Percentiles rank a stretch among this genome's conserved stretches.
Conservation (phyloP, 2,888 invertebrate species). For the Dasysyrphus tricinctus region DNA sequence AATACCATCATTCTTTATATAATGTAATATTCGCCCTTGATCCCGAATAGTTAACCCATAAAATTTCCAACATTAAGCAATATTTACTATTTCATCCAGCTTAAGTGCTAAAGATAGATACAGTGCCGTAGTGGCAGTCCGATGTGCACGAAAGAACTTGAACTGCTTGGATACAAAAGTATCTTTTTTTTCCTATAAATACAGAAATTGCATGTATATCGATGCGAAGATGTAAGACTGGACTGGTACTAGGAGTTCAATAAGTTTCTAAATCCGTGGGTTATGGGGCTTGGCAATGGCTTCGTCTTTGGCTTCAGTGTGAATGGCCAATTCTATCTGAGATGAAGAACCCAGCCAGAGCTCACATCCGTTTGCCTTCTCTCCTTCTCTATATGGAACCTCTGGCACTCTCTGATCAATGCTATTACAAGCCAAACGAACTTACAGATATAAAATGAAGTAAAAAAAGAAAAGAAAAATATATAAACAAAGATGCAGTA, state of each 20-base stretch:
- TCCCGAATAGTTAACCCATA: slow-evolving; percentile 58
- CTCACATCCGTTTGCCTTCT: slow-evolving; percentile 11
- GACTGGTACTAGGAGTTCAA: slow-evolving; percentile 7
- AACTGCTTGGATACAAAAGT: slow-evolving; percentile 35
- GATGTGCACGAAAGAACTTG: slow-evolving; percentile 17
- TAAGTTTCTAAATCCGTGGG: slow-evolving; percentile 65
- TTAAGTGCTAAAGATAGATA: slow-evolving; percentile 16
- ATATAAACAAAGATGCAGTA: slow-evolving; percentile 41
- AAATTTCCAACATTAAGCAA: slow-evolving; percentile 57
- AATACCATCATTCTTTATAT: neutral
- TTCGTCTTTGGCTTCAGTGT: slow-evolving; percentile 11
- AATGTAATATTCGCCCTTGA: slow-evolving; percentile 52
- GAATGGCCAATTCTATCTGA: slow-evolving; percentile 32
- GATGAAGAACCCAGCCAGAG: slow-evolving; percentile 30
- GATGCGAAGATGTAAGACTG: slow-evolving; percentile 9
- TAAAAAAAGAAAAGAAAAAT: neutral
- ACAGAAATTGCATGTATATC: neutral
- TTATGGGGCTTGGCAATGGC: slow-evolving; percentile 51
- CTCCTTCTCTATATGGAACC: neutral
- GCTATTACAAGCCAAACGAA: slow-evolving; percentile 35
- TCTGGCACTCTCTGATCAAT: neutral
- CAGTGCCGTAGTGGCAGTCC: too few relatives aligned
- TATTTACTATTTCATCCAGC: slow-evolving; percentile 4
- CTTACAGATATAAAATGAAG: slow-evolving; percentile 7
- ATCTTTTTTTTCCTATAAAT: neutral